phyloP scores from a whole-genome alignment of 2,797 vertebrate species.

The Danio jaintianensis region DNA sequence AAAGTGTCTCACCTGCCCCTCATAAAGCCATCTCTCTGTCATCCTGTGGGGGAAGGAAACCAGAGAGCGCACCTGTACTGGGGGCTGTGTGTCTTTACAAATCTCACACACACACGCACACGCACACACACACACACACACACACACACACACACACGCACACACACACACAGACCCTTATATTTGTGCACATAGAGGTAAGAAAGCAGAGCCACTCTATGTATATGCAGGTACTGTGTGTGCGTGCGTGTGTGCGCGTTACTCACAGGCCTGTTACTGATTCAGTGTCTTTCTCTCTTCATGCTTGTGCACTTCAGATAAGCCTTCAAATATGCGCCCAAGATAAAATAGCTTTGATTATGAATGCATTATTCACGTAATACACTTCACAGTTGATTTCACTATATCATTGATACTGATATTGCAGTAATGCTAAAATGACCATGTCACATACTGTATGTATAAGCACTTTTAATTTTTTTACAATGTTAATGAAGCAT shows the following conservation, averaged over 20 bases:
- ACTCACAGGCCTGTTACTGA: slow-evolving; percentile 1
- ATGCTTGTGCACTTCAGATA: not conserved
- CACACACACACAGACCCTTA: slow-evolving; percentile 17
- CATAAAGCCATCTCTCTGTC: slow-evolving; percentile 46
- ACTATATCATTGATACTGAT: not conserved
- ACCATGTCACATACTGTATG: not conserved
- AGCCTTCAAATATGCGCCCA: not conserved
- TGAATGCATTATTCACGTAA: not conserved
- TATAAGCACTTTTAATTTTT: not conserved
- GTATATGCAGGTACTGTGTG: not conserved
- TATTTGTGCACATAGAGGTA: slow-evolving; percentile 19
- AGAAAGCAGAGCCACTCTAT: not conserved
- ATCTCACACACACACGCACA: not conserved
- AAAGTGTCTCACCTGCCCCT: slow-evolving; percentile 41
- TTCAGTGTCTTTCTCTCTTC: slow-evolving; percentile 5
- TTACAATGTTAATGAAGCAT: no score
- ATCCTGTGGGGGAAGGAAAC: slow-evolving; percentile 53
- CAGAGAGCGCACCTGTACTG: slow-evolving; percentile 49
- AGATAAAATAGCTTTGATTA: slow-evolving; percentile 1
- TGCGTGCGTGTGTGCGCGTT: slow-evolving; percentile 2
- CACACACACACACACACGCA: no score
- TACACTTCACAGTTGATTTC: not conserved
- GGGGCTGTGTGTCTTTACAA: slow-evolving; percentile 1
- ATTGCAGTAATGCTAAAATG: not conserved
- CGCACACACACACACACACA: no score